These are phyloP conservation scores for Typhlomys cinereus DNA, from an alignment of 2,113 vertebrate species.

Conservation along the genomic window DNA sequence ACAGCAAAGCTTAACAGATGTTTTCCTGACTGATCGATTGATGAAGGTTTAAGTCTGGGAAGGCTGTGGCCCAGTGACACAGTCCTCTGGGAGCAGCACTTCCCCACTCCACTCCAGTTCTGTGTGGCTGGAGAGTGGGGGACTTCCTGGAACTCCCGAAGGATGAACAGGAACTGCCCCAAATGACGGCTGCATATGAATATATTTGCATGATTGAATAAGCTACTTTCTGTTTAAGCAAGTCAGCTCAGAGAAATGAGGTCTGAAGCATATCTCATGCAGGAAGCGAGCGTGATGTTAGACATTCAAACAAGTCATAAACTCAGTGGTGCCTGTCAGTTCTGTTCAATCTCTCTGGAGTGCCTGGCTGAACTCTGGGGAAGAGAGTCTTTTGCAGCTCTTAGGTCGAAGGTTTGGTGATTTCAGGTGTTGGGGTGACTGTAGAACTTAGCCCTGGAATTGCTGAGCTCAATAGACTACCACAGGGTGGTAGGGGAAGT, in stretches of 20 bases:
- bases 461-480: constrained; percentile 64
- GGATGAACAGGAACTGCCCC: constrained; percentile 10
- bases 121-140: not conserved
- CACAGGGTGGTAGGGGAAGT: not conserved
- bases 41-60: not conserved
- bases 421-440: constrained; percentile 69
- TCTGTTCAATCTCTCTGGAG: constrained; percentile 57
- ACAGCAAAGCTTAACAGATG: constrained; percentile 12
- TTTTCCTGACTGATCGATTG: constrained; percentile 62
- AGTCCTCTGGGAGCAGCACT: constrained; percentile 4
- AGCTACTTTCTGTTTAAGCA: constrained; percentile 23
- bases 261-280: not conserved
- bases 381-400: constrained; percentile 33
- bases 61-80: constrained; percentile 24
- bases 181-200: not conserved
- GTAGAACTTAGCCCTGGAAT: constrained; percentile 64
- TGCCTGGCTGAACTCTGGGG: not conserved
- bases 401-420: constrained; percentile 69
- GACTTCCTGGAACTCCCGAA: constrained; percentile 32
- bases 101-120: not conserved
- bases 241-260: not conserved
- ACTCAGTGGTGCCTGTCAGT: constrained; percentile 25
- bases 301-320: constrained; percentile 60
- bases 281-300: constrained; percentile 50
- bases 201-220: constrained; percentile 19